A percentile compares a stretch with the other conserved stretches of the same genome.
These are phyloP conservation scores for Seira musarum DNA, from an alignment of 2,888 invertebrate species.

Conservation along the genomic window DNA sequence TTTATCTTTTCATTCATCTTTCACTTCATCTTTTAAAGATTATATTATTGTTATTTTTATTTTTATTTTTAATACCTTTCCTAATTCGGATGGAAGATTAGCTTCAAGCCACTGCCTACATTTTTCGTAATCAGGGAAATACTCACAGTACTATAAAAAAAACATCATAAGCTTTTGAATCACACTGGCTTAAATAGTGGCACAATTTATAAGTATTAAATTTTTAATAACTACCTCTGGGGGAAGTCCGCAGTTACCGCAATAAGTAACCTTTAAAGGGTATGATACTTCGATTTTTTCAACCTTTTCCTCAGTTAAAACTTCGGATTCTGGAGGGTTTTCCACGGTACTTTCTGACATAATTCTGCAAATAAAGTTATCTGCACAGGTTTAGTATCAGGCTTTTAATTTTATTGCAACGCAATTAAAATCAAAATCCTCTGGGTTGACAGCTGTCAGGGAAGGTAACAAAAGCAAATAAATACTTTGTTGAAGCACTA, in stretches of 20 bases:
- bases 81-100: constrained; percentile 93
- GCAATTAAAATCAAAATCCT: too few relatives aligned
- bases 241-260: constrained; percentile 96
- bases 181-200: constrained; percentile 2
- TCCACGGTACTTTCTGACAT: not conserved
- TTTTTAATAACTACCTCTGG: constrained; percentile 79
- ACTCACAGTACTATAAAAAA: constrained; percentile 90
- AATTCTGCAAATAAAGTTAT: not conserved
- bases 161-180: constrained; percentile 36
- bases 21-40: too few relatives aligned
- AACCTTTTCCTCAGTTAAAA: constrained; percentile 4
- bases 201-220: not conserved
- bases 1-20: too few relatives aligned
- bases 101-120: constrained; percentile 98
- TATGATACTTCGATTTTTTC: constrained; percentile 77
- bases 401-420: too few relatives aligned
- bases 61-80: constrained; percentile 81
- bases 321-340: not conserved
- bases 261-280: constrained; percentile 89
- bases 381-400: too few relatives aligned
- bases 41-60: too few relatives aligned
- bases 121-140: constrained; percentile 97
- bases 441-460: too few relatives aligned
- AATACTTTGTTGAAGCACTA: too few relatives aligned
- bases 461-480: too few relatives aligned